Base-by-base conservation (phyloP, 2,888 invertebrate genomes). In the Petrolisthes cinctipes region DNA sequence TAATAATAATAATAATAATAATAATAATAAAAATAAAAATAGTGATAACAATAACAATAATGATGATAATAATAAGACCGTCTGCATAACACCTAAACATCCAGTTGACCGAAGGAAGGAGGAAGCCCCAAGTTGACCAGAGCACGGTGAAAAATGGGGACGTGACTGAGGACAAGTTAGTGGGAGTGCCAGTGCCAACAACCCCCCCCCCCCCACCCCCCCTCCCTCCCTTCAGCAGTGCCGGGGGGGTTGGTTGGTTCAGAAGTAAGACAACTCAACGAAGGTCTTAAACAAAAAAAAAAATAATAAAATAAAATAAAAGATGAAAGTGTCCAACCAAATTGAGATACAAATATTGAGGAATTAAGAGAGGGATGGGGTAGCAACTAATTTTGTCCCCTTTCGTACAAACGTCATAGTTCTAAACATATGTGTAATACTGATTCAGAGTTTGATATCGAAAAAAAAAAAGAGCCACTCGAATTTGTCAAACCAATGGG, bases 241-340 rank as follows among this genome's bases (percentile, higher is more conserved):
- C 17, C n/a, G 0, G 4, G 78, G 51, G 78, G 37, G 53, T 17
- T 37, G 37, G 37, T 37, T 37, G 37, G 37, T 37, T 37, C 37
- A 37, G 17, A 7, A 53, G 17, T 7, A 14, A 51, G 54, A 14
- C 6, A 11, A 53, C 17, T 7, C 17, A 37, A 9, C 20, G 5
- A 23, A 75, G 75, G 37, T n/a, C 14, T 11, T 11, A 17, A 37
- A n/a, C 1, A 76, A 37, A n/a, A 37, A 76, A 76, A 23, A 11
- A 80, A 20, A n/a, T 80, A 81, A 56, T 17, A 56, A 81, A 1
- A 20, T 81, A 81, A 81, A 37, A 37, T 37, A 37, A 37, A 37
- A 37, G 37, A 37, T 81, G 20, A 56, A 81, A 56, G 57, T 17
- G 57, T 81, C 51, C 54, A 80, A 54, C 51, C 20, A 53, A 20